phyloP scores from a whole-genome alignment of 2,797 vertebrate genomes.

The Hypotaenidia okinawae region DNA sequence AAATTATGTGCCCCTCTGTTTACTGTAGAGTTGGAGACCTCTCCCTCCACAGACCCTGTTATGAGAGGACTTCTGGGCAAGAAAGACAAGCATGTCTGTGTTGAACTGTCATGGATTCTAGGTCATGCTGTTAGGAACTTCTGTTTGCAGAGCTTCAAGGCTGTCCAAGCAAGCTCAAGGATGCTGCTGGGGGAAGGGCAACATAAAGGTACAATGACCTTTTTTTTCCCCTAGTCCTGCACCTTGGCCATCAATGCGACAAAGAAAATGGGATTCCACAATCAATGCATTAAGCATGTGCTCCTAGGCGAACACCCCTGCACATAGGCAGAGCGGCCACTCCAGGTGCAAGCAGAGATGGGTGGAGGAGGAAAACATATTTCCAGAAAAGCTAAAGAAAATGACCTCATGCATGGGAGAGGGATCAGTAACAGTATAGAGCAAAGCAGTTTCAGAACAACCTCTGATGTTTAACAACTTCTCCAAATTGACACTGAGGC shows the following conservation, averaged over 20 bases:
- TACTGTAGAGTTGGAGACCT: neutral
- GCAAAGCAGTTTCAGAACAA: neutral
- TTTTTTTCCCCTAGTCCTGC: neutral
- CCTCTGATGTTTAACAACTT: neutral
- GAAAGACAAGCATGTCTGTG: neutral
- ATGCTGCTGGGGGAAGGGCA: neutral
- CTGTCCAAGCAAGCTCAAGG: neutral
- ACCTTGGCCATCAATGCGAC: neutral
- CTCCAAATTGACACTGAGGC: neutral
- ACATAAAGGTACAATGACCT: neutral
- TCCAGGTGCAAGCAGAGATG: neutral
- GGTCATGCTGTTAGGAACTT: neutral
- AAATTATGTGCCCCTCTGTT: neutral
- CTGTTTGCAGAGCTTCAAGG: neutral
- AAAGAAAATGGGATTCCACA: neutral
- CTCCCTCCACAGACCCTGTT: neutral
- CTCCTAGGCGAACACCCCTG: neutral
- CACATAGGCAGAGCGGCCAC: neutral
- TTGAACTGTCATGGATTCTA: neutral
- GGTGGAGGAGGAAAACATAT: neutral
- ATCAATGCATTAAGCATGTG: neutral
- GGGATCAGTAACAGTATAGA: neutral
- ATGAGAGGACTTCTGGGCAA: neutral
- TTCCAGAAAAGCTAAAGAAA: neutral
- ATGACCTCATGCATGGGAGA: neutral